Evolutionary conservation across 1,140 invertebrate genomes (phyloP), one percentile per base, ranked within the genome.

Genomic region (Drosophila baimaii): DNA sequence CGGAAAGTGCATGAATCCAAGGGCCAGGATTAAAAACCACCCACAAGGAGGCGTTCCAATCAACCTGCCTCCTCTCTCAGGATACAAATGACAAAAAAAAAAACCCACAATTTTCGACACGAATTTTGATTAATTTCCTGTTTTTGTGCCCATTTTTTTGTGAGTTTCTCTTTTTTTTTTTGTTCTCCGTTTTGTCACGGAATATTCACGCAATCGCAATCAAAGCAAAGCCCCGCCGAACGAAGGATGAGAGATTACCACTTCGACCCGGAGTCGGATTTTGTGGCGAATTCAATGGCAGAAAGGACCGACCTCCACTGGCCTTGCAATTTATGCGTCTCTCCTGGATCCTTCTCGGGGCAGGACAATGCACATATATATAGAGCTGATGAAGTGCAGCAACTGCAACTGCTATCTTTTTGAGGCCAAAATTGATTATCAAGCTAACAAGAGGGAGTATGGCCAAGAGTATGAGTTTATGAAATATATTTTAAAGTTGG

Each of bases 111-210:
- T 71, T 77, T 77, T 41, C 58, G 37, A 46, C 41, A 71, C 47
- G 49, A 66, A 55, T 81, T 81, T 61, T 81, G 79, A 81, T 81
- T 81, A 81, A 72, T 81, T 77, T 57, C 61, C 72, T 56, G 35
- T 51, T 52, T 41, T 55, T 66, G 13, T 62, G 15, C 27, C 39
- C 39, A 43, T 41, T 43, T 70, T 52, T 49, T 7, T 10, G n/a
- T 49, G 10, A 10, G 5, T 10, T n/a, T n/a, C n/a, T 43, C 3
- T 46, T 27, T 21, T 19, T 33, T 27, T 56, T 64, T 65, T 61
- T 49, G 31, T 66, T 47, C 37, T 29, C 33, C n/a, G 72, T 35
- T 35, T 70, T 56, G 46, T 39, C 51, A 31, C 27, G 12, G 19
- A 44, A 74, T 63, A 29, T 52, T 73, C 49, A 75, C 49, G 58